These are phyloP conservation scores for Cathartes aura DNA, from an alignment of 2,113 vertebrate species.

Conservation along the genomic window DNA sequence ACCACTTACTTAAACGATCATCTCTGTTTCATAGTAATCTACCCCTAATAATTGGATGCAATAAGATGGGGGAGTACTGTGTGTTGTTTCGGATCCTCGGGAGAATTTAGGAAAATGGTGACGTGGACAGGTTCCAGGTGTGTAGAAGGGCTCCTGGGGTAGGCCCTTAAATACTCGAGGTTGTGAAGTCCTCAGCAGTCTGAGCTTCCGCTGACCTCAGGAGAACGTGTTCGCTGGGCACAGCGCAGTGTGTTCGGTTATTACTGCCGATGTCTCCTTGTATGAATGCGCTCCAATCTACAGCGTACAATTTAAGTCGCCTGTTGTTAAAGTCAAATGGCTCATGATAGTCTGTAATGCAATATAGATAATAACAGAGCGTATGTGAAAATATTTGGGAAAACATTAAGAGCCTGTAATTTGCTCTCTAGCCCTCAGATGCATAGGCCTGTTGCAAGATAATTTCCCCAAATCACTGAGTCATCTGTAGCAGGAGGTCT, in stretches of 20 bases:
- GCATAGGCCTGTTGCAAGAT: not conserved
- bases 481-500: not conserved
- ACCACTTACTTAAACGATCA: not conserved
- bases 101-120: not conserved
- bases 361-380: conserved; percentile 55
- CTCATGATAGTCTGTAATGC: conserved; percentile 35
- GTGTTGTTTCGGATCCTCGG: not conserved
- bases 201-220: not conserved
- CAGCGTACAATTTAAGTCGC: not conserved
- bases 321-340: conserved; percentile 1
- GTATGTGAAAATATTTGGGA: not conserved
- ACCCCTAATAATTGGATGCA: not conserved
- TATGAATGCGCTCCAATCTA: rapidly evolving
- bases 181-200: not conserved
- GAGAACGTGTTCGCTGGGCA: rapidly evolving
- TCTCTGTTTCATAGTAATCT: not conserved
- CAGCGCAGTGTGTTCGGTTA: not conserved
- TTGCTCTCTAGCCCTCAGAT: conserved; percentile 14
- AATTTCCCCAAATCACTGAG: not conserved
- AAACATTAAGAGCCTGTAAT: conserved; percentile 44
- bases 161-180: not conserved
- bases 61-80: not conserved
- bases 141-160: not conserved
- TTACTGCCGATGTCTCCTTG: rapidly evolving
- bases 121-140: not conserved